Evolutionary conservation across 2,888 invertebrate genomes (phyloP), one percentile per base, ranked within the genome.

Genomic region (Nysson spinosus): DNA sequence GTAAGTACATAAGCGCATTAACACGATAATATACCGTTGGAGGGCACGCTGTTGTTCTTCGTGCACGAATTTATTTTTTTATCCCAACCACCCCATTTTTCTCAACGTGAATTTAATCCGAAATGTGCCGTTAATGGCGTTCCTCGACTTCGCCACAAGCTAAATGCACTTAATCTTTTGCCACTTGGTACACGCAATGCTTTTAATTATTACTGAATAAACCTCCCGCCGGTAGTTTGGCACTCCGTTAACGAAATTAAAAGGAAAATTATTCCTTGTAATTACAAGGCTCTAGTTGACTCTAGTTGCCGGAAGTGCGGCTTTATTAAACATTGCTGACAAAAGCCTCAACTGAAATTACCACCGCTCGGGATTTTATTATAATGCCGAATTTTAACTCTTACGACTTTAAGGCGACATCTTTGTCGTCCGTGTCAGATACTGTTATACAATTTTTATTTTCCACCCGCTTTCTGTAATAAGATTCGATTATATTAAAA

Each of bases 91-190:
- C 40, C 50, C 50, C 64, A 65, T 67, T 78, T 74, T 74, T 75
- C 69, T 71, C 78, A 67, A 80, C 81, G 73, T 44, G 82, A 84
- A 81, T 83, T 85, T 85, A 82, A 86, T 86, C 84, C 81, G 79
- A 79, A 82, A 83, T 80, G 82, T 76, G 79, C 82, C 82, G 79
- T 79, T 82, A 82, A 80, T 79, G 81, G 78, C 68, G 49, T 43
- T 47, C 47, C 37, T 51, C 14, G 35, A 35, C 34, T 47, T 34
- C 7, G 32, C 17, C 34, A 11, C 6, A 16, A 28, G 35, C 39
- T 54, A 55, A 71, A 54, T 46, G 43, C 47, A 43, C 62, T 74
- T 65, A 58, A 69, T 69, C 60, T 57, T 51, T 35, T 32, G 32
- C n/a, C 56, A 57, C 52, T 51, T 61, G 61, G 16, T 40, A 20